Percentiles rank a stretch among this genome's conserved stretches.
Conservation (phyloP, 2,888 invertebrate genomes). For the Dryobota labecula region DNA sequence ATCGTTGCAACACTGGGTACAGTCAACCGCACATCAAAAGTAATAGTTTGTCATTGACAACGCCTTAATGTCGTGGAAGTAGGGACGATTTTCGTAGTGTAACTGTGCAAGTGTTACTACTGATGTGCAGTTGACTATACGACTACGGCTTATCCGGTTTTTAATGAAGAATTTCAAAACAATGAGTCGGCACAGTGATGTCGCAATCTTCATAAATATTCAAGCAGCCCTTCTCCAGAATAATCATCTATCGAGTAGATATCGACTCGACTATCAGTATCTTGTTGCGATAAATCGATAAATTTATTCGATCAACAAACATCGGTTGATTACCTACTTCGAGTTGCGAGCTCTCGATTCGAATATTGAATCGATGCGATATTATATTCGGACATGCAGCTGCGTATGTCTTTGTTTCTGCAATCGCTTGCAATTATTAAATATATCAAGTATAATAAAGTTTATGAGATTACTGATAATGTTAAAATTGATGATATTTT, state of each 20-base stretch:
- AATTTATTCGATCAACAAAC: slow-evolving; percentile 33
- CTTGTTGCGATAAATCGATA: slow-evolving; percentile 30
- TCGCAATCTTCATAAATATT: slow-evolving; percentile 57
- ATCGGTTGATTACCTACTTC: slow-evolving; percentile 21
- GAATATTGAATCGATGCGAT: not conserved
- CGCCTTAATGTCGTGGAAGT: not conserved
- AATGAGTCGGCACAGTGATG: slow-evolving; percentile 36
- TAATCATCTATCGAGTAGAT: slow-evolving; percentile 33
- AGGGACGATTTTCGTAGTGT: not conserved
- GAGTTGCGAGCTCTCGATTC: slow-evolving; percentile 10
- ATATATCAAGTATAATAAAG: slow-evolving; percentile 13
- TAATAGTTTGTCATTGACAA: not conserved
- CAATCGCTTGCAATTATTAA: slow-evolving; percentile 23
- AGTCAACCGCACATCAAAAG: not conserved
- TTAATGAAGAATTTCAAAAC: slow-evolving; percentile 50
- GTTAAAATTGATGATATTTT: slow-evolving; percentile 9
- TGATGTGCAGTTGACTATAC: not conserved
- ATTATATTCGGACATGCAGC: not conserved
- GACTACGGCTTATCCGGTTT: slow-evolving; percentile 34
- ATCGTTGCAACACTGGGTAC: slow-evolving; percentile 39
- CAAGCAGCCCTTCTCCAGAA: slow-evolving; percentile 45
- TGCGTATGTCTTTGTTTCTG: not conserved
- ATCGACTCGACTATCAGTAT: slow-evolving; percentile 17
- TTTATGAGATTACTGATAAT: slow-evolving; percentile 1
- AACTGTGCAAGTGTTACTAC: not conserved